A percentile compares a stretch with the other conserved stretches of the same genome.
Conservation (phyloP, 1,140 invertebrate genomes). For the Drosophila jambulina region DNA sequence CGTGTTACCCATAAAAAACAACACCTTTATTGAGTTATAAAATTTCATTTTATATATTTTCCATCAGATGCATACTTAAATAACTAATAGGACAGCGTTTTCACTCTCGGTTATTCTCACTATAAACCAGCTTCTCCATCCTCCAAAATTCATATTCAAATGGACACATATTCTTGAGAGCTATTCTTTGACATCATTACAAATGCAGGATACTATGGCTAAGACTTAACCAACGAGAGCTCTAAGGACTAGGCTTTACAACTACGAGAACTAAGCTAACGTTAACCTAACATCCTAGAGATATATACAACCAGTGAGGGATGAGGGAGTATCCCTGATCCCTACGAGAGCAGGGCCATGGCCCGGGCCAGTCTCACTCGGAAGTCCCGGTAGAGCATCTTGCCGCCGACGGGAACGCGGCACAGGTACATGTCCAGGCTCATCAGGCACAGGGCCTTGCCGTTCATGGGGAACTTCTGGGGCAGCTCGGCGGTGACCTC, state of each 20-base stretch:
- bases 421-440: constrained; percentile 90
- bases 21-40: constrained; percentile 51
- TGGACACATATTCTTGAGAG: background rate
- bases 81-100: constrained; percentile 75
- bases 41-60: constrained; percentile 82
- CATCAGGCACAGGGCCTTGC: constrained; percentile 92
- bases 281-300: constrained; percentile 35
- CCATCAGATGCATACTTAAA: constrained; percentile 61
- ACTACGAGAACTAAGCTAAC: constrained; percentile 43
- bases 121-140: too few species aligned
- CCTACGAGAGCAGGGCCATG: constrained; percentile 75
- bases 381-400: constrained; percentile 87
- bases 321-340: background rate
- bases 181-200: constrained; percentile 49
- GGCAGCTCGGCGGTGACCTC: constrained; percentile 86
- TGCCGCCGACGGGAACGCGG: constrained; percentile 89
- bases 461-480: constrained; percentile 90
- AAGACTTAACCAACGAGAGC: constrained; percentile 54
- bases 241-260: constrained; percentile 66
- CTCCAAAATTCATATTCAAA: background rate
- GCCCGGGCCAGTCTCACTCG: constrained; percentile 81
- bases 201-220: constrained; percentile 66
- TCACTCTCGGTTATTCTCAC: constrained; percentile 5
- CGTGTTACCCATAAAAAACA: background rate
- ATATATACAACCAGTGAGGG: constrained; percentile 64